Conservation (phyloP, 2,113 vertebrate species). For the Pedetes capensis region DNA sequence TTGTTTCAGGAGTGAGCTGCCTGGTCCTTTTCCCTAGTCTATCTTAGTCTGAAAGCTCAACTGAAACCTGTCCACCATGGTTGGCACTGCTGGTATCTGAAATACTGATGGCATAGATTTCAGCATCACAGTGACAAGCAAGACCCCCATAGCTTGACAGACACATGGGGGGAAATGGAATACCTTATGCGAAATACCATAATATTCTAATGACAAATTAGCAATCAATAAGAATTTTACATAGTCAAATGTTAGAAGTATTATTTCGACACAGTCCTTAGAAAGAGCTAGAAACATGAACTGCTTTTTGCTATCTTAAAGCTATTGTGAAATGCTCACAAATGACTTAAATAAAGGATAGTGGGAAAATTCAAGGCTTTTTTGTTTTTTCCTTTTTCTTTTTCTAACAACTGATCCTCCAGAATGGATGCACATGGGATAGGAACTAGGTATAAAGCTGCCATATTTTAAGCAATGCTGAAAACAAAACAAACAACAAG, state of each 20-base stretch:
- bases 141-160: too few species aligned
- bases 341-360: background rate
- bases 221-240: background rate
- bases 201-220: background rate
- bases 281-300: background rate
- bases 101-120: too few species aligned
- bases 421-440: background rate
- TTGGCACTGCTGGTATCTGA: too few species aligned
- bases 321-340: background rate
- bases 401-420: background rate
- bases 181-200: constrained; percentile 5
- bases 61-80: too few species aligned
- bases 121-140: too few species aligned
- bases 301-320: background rate
- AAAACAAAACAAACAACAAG: background rate
- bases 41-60: too few species aligned
- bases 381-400: background rate
- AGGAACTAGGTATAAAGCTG: background rate
- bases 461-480: background rate
- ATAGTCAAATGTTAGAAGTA: constrained; percentile 4
- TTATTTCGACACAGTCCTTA: background rate
- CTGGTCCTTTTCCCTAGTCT: too few species aligned
- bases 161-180: too few species aligned
- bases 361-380: background rate
- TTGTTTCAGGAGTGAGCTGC: too few species aligned